Percentiles rank a stretch among this genome's conserved stretches.
phyloP scores from a whole-genome alignment of 2,888 invertebrate genomes.

The Harmothoe impar region DNA sequence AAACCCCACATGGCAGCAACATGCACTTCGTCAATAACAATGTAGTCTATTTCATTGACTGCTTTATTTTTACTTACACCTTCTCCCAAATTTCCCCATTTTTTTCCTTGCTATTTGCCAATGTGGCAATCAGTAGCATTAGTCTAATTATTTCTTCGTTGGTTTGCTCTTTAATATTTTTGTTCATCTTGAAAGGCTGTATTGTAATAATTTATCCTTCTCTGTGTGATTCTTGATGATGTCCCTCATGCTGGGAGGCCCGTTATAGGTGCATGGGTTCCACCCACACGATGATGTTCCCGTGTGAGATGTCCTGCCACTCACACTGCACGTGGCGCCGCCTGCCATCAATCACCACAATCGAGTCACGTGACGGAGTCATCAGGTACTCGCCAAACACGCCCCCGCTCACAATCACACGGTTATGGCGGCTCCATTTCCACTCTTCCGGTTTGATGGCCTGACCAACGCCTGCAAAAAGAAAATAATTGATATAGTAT shows the following conservation, averaged over 20 bases:
- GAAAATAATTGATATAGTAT: not conserved
- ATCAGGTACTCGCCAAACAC: constrained; percentile 90
- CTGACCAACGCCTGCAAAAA: constrained; percentile 61
- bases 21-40: not conserved
- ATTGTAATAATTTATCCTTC: not conserved
- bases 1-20: not conserved
- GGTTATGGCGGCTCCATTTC: constrained; percentile 88
- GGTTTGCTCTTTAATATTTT: not conserved
- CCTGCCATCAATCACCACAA: constrained; percentile 89
- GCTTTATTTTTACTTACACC: too few relatives aligned
- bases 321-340: constrained; percentile 90
- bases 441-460: constrained; percentile 84
- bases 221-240: not conserved
- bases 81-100: too few relatives aligned
- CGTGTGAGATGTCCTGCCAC: constrained; percentile 88
- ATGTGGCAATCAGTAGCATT: too few relatives aligned
- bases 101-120: too few relatives aligned
- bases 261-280: constrained; percentile 73
- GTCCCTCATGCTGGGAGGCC: not conserved
- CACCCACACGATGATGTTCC: constrained; percentile 88
- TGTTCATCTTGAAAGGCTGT: not conserved
- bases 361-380: constrained; percentile 88
- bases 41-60: too few relatives aligned
- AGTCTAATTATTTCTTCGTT: too few relatives aligned
- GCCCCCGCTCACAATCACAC: constrained; percentile 88